Evolutionary conservation across 1,140 invertebrate genomes (phyloP).

Genomic region (Nasonia vitripennis): DNA sequence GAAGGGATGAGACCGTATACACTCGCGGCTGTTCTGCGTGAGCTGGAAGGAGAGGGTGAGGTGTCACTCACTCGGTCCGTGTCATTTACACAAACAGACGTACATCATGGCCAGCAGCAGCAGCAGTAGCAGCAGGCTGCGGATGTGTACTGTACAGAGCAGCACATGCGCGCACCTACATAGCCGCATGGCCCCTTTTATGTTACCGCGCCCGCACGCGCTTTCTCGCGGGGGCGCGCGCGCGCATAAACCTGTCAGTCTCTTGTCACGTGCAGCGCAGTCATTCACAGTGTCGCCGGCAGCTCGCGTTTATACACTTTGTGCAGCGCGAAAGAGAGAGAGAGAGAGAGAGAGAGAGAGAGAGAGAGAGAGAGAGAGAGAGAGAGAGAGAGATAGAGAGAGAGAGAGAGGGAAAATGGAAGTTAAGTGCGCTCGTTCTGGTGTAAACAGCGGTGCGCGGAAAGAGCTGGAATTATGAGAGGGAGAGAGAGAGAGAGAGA

Average conservation of each 20-base stretch:
- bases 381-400: no score
- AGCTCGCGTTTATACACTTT: slow-evolving; percentile 25
- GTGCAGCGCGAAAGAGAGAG: neutral
- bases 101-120: slow-evolving; percentile 71
- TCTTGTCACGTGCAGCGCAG: slow-evolving; percentile 73
- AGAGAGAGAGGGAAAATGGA: neutral
- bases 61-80: slow-evolving; percentile 72
- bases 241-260: slow-evolving; percentile 75
- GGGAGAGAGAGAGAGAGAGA: neutral
- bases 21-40: slow-evolving; percentile 18
- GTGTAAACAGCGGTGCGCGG: neutral
- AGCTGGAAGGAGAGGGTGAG: slow-evolving; percentile 50
- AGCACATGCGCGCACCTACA: slow-evolving; percentile 36
- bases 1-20: neutral
- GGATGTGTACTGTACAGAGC: neutral
- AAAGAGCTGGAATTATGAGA: neutral
- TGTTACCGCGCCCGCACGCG: slow-evolving; percentile 64
- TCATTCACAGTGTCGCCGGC: slow-evolving; percentile 73
- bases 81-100: slow-evolving; percentile 76
- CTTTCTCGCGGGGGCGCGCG: slow-evolving; percentile 58
- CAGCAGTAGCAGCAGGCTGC: slow-evolving; percentile 53
- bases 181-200: slow-evolving; percentile 68
- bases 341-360: neutral
- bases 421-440: slow-evolving; percentile 6
- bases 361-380: neutral